Evolutionary conservation across 1,140 invertebrate species (phyloP).

Genomic region (Laodelphax striatellus): DNA sequence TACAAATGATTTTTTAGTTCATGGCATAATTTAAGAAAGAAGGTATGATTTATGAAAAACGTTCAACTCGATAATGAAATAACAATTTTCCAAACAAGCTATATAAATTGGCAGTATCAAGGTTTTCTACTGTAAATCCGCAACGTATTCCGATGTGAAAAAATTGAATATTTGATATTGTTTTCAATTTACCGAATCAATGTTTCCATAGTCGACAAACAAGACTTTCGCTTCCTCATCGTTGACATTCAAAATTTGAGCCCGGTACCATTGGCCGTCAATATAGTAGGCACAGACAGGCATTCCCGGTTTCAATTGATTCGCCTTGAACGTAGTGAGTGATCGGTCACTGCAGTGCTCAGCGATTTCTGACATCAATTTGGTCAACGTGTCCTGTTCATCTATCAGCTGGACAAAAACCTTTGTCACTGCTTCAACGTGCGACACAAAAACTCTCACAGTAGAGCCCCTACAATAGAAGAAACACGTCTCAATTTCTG

Average conservation of each 20-base stretch:
- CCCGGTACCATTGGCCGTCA: constrained; percentile 52
- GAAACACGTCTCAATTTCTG: not conserved
- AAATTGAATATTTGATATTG: no score
- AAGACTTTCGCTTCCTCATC: constrained; percentile 38
- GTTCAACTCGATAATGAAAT: no score
- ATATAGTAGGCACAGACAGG: not conserved
- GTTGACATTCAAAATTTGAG: constrained; percentile 45
- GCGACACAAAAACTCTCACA: constrained; percentile 49
- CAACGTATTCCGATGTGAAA: no score
- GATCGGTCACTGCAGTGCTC: not conserved
- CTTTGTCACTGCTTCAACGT: constrained; percentile 51
- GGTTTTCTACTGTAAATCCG: no score
- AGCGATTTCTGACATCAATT: not conserved
- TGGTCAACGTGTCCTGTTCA: constrained; percentile 39
- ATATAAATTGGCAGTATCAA: no score
- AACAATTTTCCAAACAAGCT: no score
- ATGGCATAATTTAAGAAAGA: no score
- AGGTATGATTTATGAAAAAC: no score
- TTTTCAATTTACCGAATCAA: constrained; percentile 8
- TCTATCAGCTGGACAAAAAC: constrained; percentile 57
- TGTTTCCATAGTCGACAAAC: constrained; percentile 50
- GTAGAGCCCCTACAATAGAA: constrained; percentile 18
- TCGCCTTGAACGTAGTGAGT: not conserved
- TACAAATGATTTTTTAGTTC: no score
- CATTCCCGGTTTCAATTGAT: not conserved